Percentiles rank a stretch among this genome's conserved stretches.
These are phyloP conservation scores for Lapara coniferarum DNA, from an alignment of 2,888 invertebrate genomes.

Conservation along the genomic window DNA sequence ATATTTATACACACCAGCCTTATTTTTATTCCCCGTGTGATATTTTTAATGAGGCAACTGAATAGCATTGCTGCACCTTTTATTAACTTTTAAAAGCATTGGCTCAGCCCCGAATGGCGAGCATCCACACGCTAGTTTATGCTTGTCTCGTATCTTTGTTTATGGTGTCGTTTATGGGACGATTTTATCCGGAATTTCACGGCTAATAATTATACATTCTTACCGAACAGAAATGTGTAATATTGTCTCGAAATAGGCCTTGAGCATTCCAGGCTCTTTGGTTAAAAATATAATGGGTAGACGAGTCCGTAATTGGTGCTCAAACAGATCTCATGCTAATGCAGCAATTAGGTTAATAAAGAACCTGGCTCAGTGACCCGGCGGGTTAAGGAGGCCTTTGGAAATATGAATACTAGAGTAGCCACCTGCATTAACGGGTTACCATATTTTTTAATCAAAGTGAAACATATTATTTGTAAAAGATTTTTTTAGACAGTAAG, in stretches of 20 bases:
- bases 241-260: conserved; percentile 30
- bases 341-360: conserved; percentile 71
- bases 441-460: conserved; percentile 41
- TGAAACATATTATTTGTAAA: conserved; percentile 35
- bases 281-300: conserved; percentile 65
- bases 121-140: conserved; percentile 51
- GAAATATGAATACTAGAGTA: conserved; percentile 52
- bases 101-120: conserved; percentile 52
- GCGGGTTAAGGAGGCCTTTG: conserved; percentile 56
- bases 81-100: conserved; percentile 75
- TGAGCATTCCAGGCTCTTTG: conserved; percentile 49
- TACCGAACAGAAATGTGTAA: conserved; percentile 1
- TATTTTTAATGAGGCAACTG: conserved; percentile 81
- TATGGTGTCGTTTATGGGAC: conserved; percentile 24
- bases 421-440: conserved; percentile 44
- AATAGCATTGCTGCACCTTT: conserved; percentile 71
- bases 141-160: conserved; percentile 41
- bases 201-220: conserved; percentile 26
- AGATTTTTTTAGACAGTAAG: conserved; percentile 23
- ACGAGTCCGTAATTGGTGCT: conserved; percentile 66
- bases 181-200: conserved; percentile 22
- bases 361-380: conserved; percentile 48
- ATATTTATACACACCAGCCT: conserved; percentile 75
- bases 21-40: conserved; percentile 81
- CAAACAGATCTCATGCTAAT: conserved; percentile 71